Base-by-base conservation (phyloP, 2,888 invertebrate genomes). In the Oscheius sp. region DNA sequence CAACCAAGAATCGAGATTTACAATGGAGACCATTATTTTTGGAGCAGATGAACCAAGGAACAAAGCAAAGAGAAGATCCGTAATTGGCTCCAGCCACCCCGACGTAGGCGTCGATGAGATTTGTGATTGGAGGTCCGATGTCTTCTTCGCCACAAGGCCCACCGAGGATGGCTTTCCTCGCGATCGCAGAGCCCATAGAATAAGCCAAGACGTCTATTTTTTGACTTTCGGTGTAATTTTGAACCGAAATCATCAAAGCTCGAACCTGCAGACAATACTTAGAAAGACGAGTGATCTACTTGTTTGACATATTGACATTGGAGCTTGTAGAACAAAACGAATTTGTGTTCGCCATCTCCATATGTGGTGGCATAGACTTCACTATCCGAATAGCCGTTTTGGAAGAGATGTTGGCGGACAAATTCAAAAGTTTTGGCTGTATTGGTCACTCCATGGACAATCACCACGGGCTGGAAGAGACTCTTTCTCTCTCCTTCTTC, bases 21-120 rank as follows among this genome's bases (percentile, higher is more conserved):
- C 82, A 82, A 68, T 82, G 78, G 27, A 82, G 68, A 10, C 82
- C 82, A 23, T 78, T 81, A 17, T 68, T 55, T 12, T 42, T 58
- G 4, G 79, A 79, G 53, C 82, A 81, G 17, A 82, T 72, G 5
- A 76, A 81, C 29, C 81, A 76, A 5, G 82, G 81, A 8, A 82
- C 75, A 42, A 83, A 67, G 57, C 82, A 82, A 5, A 82, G 70
- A 5, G 74, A 70, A 5, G 73, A 76, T n/a, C 82, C 82, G 37
- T 70, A 81, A 48, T 82, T 82, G 57, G 82, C 74, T n/a, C 82
- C 82, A 10, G 82, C 82, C 2, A 82, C 76, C 20, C 77, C 74
- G 2, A 82, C 63, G 61, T 76, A 82, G 1, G 79, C 78, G 64
- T 82, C 82, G 25, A 82, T 65, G 34, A 72, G n/a, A 37, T 69